Conservation (phyloP, 2,113 vertebrate species). For the Laticauda laticaudata region DNA sequence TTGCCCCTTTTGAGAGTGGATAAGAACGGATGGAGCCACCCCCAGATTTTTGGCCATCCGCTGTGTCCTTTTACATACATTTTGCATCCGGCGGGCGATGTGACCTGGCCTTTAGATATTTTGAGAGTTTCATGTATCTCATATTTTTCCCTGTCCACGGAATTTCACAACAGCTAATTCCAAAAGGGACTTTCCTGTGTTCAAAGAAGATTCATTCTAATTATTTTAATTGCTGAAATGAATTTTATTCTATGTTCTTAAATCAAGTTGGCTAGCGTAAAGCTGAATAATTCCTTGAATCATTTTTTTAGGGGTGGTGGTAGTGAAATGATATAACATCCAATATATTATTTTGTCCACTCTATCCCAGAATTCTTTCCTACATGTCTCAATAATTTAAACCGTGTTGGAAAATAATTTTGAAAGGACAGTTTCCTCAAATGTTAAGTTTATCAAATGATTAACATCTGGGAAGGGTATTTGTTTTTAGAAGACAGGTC, state of each 20-base stretch:
- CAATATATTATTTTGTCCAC: conserved; percentile 20
- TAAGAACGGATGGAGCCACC: no score
- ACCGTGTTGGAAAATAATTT: conserved; percentile 45
- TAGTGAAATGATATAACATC: conserved; percentile 47
- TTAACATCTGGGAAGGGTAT: conserved; percentile 74
- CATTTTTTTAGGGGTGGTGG: conserved; percentile 9
- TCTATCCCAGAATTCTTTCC: conserved; percentile 15
- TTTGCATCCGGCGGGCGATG: no score
- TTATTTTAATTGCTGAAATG: background rate
- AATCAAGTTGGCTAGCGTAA: background rate
- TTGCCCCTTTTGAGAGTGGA: no score
- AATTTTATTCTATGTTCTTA: background rate
- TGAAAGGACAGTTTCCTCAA: conserved; percentile 53
- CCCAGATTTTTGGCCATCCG: no score
- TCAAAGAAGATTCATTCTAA: background rate
- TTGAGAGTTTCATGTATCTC: background rate
- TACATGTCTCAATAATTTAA: conserved; percentile 38
- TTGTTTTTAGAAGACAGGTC: conserved; percentile 66
- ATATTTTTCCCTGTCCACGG: background rate
- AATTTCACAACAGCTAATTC: background rate
- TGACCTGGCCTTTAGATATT: background rate
- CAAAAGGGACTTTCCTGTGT: background rate
- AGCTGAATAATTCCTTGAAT: conserved; percentile 13
- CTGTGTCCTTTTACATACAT: no score
- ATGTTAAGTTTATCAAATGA: conserved; percentile 74